Conservation (phyloP, 2,113 vertebrate genomes). For the Piprites chloris region DNA sequence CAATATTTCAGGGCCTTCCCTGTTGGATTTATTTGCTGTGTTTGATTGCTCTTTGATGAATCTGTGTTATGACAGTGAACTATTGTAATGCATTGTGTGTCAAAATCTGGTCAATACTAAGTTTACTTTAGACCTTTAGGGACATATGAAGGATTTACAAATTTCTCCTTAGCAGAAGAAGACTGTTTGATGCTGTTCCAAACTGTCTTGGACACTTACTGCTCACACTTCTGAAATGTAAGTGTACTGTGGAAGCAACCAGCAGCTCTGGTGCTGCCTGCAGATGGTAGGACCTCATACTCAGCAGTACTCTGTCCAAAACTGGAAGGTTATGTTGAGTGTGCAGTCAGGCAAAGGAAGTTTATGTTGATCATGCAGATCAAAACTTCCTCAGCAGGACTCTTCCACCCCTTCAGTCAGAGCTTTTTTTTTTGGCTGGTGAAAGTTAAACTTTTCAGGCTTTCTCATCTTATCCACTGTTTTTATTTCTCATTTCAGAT, state of each 20-base stretch:
- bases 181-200: neutral
- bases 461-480: neutral
- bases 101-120: neutral
- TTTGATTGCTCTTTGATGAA: neutral
- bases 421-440: neutral
- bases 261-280: neutral
- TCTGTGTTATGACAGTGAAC: neutral
- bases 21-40: neutral
- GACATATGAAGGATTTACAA: neutral
- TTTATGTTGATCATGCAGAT: neutral
- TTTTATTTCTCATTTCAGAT: neutral
- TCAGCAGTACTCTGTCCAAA: neutral
- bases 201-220: neutral
- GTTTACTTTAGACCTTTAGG: neutral
- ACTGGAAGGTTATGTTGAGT: neutral
- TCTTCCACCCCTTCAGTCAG: neutral
- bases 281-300: neutral
- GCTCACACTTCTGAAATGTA: neutral
- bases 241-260: neutral
- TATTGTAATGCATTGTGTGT: neutral
- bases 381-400: neutral
- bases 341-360: neutral
- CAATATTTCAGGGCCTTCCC: neutral
- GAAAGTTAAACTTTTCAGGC: neutral
- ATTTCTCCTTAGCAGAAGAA: neutral